Base-by-base conservation (phyloP, 2,888 invertebrate genomes). In the Zele albiditarsus region DNA sequence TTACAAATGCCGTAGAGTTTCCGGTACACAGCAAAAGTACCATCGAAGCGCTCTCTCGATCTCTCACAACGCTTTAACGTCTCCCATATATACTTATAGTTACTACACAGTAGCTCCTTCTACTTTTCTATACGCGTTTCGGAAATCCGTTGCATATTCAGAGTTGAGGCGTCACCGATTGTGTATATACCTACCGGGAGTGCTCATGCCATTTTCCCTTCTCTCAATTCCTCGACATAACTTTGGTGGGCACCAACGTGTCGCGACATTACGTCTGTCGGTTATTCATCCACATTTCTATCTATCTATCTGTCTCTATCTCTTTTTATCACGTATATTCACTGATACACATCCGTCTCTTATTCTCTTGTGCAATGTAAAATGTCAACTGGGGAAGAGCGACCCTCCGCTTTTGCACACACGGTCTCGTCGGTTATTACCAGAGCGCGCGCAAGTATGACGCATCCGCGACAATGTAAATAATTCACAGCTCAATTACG, bases 401-500 rank as follows among this genome's bases (percentile, higher is more conserved):
- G 71, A 68, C 67, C 71, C 71, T 63, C 68, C 25, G 67, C 42
- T 68, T 74, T 74, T 66, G 53, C 70, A 58, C 72, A 76, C 73
- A 25, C 74, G 42, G 74, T 67, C 69, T 76, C 76, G 68, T 16
- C 58, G 75, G 83, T 84, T 82, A 83, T 81, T 80, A 80, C 81
- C 77, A 80, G 80, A 81, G 82, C 83, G 83, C 70, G 83, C 70
- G 58, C 74, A 84, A 85, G 86, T 85, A 87, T 85, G 85, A 87
- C 85, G 85, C 85, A 84, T 82, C 85, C 71, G 72, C 84, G 82
- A 80, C 84, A 85, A 82, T 85, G 87, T 88, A 86, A 88, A 88
- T 88, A 89, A 89, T 88, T 88, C 87, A 88, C 81, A 82, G 84
- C 84, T 88, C 88, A 88, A 89, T 88, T 88, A 88, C 87, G 86